Evolutionary conservation across 2,113 vertebrate species (phyloP).

Genomic region (Uria lomvia): DNA sequence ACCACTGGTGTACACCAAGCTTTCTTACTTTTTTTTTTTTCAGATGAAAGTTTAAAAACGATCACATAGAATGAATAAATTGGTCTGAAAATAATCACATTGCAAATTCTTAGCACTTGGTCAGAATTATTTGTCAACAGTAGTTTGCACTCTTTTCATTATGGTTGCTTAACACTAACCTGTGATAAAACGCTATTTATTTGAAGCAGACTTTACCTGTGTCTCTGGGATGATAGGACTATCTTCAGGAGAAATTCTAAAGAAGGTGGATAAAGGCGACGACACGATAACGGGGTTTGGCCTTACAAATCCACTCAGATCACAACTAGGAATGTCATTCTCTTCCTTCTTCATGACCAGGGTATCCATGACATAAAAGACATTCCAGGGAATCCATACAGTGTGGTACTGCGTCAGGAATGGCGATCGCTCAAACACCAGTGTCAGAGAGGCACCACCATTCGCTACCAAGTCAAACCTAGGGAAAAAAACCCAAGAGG

Average conservation of each 20-base stretch:
- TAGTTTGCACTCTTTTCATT: not conserved
- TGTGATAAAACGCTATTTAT: not conserved
- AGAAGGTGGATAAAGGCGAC: slow-evolving; percentile 92
- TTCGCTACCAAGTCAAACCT: slow-evolving; percentile 97
- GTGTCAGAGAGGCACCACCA: slow-evolving; percentile 89
- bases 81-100: not conserved
- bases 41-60: not conserved
- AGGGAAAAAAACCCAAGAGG: not conserved
- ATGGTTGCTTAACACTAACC: not conserved
- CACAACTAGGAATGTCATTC: slow-evolving; percentile 93
- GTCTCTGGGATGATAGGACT: slow-evolving; percentile 96
- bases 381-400: slow-evolving; percentile 95
- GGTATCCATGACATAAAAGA: slow-evolving; percentile 96
- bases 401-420: slow-evolving; percentile 90
- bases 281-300: slow-evolving; percentile 89
- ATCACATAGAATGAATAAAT: not conserved
- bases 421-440: slow-evolving; percentile 90
- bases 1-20: not conserved
- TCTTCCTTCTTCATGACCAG: slow-evolving; percentile 97
- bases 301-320: slow-evolving; percentile 89
- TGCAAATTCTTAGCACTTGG: not conserved
- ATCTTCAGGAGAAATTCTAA: slow-evolving; percentile 90
- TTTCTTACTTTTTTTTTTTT: not conserved
- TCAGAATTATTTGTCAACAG: not conserved
- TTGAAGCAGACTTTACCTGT: slow-evolving; percentile 79